Evolutionary conservation across 2,113 vertebrate species (phyloP), one percentile per base, ranked within the genome.

Genomic region (Mellivora capensis): DNA sequence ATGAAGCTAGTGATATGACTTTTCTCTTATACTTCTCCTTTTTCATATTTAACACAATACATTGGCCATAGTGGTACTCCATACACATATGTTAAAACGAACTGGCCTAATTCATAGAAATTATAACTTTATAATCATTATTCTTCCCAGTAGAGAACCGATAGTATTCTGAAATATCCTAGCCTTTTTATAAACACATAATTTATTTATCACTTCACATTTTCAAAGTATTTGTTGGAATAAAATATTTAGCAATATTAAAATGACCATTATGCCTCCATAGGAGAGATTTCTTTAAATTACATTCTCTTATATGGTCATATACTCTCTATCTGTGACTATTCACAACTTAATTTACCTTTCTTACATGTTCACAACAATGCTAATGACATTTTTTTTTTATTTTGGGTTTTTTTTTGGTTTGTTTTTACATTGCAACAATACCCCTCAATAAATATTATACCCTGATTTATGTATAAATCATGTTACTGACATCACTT

Each of bases 71-170:
- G 13, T 77, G 52, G 13, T n/a, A 44, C 18, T 69, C 2, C 72
- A 10, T 61, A 77, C 8, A 49, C 12, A 20, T 44, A 17, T n/a
- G 62, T 85, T 79, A 67, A 96, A 94, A 67, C 10, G 83, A 61
- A 91, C 74, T 82, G 18, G 4, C 10, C 42, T 79, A 12, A 59
- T 88, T 90, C 61, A 86, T 18, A 74, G 23, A 95, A 54, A 62
- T 29, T 86, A 31, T 81, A 42, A 90, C 80, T 91, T 88, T 87
- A 84, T 91, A 96, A 90, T 79, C 71, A 79, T 57, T 15, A 57
- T 42, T 88, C 20, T 81, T 21, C 90, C 31, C 3, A 77, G 25
- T 76, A 71, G 20, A 47, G 11, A 93, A 84, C 2, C 2, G 57
- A 54, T 62, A 21, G 3, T 93, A 71, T 72, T 80, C 29, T 85